A percentile compares a stretch with the other conserved stretches of the same genome.
Evolutionary conservation across 2,797 vertebrate genomes (phyloP).

Genomic region (Hippopotamyrus pictus): DNA sequence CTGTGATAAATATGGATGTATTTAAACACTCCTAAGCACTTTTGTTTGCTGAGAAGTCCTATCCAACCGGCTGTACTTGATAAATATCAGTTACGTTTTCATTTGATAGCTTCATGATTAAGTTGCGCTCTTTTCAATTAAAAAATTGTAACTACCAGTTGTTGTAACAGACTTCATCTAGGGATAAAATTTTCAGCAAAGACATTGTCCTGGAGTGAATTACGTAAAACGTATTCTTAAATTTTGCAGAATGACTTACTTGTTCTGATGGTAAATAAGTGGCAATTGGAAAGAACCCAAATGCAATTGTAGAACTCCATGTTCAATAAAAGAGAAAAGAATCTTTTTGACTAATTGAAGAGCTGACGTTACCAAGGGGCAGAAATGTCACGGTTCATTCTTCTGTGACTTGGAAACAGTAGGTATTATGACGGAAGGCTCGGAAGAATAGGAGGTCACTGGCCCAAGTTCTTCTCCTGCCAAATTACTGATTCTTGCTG

Average conservation of each 20-base stretch:
- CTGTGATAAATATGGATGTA: not conserved
- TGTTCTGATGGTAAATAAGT: not conserved
- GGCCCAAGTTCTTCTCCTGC: constrained; percentile 33
- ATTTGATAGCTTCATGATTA: not conserved
- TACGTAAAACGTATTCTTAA: not conserved
- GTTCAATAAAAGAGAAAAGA: not conserved
- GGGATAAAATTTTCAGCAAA: not conserved
- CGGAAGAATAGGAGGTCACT: constrained; percentile 32
- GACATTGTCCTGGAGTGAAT: not conserved
- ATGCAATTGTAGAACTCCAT: not conserved
- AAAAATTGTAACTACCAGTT: not conserved
- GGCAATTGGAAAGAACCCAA: not conserved
- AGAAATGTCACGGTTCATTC: not conserved
- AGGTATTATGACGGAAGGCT: constrained; percentile 11
- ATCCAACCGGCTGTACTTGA: not conserved
- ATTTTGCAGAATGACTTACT: not conserved
- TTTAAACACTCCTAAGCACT: not conserved
- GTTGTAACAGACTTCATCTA: not conserved
- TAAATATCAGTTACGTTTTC: not conserved
- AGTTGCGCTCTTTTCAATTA: not conserved
- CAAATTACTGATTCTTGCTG: constrained; percentile 40
- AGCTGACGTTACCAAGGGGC: constrained; percentile 9
- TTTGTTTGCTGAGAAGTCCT: not conserved
- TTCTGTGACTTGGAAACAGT: constrained; percentile 20
- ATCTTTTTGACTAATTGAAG: constrained; percentile 9